These are phyloP conservation scores for Australoheros facetus DNA, from an alignment of 2,797 vertebrate species.

Conservation along the genomic window DNA sequence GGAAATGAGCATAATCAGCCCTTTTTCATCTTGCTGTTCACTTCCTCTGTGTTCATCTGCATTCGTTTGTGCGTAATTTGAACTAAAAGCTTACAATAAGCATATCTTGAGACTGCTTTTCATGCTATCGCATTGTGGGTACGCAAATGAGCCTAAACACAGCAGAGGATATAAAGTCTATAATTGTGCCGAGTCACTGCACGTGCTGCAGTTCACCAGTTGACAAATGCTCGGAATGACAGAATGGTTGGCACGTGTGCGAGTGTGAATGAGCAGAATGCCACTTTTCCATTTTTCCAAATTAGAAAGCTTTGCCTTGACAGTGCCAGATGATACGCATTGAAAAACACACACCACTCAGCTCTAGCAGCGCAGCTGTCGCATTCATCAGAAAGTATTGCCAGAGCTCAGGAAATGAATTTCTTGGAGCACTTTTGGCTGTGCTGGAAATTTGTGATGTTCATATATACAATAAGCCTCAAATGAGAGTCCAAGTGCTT, in stretches of 20 bases:
- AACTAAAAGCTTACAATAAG: constrained; percentile 17
- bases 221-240: constrained; percentile 33
- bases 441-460: constrained; percentile 44
- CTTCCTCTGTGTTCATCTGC: not conserved
- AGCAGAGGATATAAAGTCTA: constrained; percentile 21
- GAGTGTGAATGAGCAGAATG: constrained; percentile 56
- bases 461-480: constrained; percentile 59
- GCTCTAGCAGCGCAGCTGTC: constrained; percentile 66
- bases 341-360: constrained; percentile 44
- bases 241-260: constrained; percentile 45
- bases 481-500: constrained; percentile 64
- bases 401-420: constrained; percentile 71
- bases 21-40: not conserved
- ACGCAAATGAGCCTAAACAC: constrained; percentile 25
- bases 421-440: constrained; percentile 65
- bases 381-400: constrained; percentile 71
- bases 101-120: constrained; percentile 4
- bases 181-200: constrained; percentile 50
- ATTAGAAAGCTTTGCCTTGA: constrained; percentile 63
- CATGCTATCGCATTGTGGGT: not conserved
- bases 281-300: constrained; percentile 68
- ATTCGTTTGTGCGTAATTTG: not conserved
- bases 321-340: constrained; percentile 61
- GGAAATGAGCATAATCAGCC: not conserved
- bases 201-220: constrained; percentile 23